These are phyloP conservation scores for Liolophura sinensis DNA, from an alignment of 1,140 invertebrate species.

Conservation along the genomic window DNA sequence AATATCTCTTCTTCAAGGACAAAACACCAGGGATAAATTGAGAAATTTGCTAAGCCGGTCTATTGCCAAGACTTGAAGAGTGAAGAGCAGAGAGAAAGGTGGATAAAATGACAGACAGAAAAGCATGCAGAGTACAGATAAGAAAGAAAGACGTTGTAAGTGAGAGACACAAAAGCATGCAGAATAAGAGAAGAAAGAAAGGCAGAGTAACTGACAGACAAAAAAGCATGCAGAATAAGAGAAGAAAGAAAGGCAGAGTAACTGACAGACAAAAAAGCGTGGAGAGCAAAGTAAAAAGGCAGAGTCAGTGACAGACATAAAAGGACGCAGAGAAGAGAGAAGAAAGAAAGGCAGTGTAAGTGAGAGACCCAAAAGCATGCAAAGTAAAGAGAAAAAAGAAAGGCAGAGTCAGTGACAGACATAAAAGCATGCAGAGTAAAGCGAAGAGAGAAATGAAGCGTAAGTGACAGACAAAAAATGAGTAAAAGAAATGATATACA, in stretches of 20 bases:
- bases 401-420: conserved; percentile 8
- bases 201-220: too few species aligned
- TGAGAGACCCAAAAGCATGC: background rate
- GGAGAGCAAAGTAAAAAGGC: conserved; percentile 7
- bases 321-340: conserved; percentile 1
- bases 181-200: conserved; percentile 5
- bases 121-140: conserved; percentile 1
- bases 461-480: background rate
- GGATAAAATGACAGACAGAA: conserved; percentile 6
- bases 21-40: too few species aligned
- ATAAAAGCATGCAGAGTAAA: background rate
- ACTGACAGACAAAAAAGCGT: background rate
- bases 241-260: too few species aligned
- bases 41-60: too few species aligned
- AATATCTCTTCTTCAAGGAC: too few species aligned
- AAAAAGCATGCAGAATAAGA: too few species aligned
- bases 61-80: background rate
- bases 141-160: conserved; percentile 6
- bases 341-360: conserved; percentile 1
- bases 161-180: conserved; percentile 6
- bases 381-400: conserved; percentile 7
- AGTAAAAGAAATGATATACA: too few species aligned
- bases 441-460: conserved; percentile 1
- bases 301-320: conserved; percentile 4
- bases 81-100: conserved; percentile 6